phyloP scores from a whole-genome alignment of 2,888 invertebrate species.

The Mythimna ferrago region DNA sequence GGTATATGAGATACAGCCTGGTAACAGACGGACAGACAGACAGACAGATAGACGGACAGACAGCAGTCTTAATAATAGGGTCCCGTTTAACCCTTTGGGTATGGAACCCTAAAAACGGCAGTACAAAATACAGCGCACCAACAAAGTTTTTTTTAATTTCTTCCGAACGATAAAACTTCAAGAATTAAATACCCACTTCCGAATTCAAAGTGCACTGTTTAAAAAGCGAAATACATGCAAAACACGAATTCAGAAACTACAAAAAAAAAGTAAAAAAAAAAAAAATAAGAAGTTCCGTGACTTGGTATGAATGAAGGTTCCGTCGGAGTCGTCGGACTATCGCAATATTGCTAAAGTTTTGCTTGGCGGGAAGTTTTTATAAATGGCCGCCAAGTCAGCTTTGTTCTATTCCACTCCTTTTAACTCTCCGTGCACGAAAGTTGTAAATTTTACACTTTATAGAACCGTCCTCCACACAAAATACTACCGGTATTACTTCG shows the following conservation, averaged over 20 bases:
- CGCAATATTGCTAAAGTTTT: slow-evolving; percentile 87
- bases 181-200: slow-evolving; percentile 58
- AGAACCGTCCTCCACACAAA: slow-evolving; percentile 54
- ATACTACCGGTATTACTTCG: slow-evolving; percentile 50
- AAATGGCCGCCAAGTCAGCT: slow-evolving; percentile 75
- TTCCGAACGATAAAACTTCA: slow-evolving; percentile 49
- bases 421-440: slow-evolving; percentile 74
- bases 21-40: no score
- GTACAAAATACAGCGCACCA: slow-evolving; percentile 20
- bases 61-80: no score
- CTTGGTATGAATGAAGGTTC: slow-evolving; percentile 75
- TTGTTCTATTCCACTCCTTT: slow-evolving; percentile 76
- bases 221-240: slow-evolving; percentile 62
- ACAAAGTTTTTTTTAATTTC: slow-evolving; percentile 48
- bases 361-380: slow-evolving; percentile 80
- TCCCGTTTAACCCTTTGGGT: no score
- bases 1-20: no score
- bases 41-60: no score
- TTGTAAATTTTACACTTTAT: slow-evolving; percentile 77
- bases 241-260: slow-evolving; percentile 53
- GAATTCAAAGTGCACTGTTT: slow-evolving; percentile 58
- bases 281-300: slow-evolving; percentile 68
- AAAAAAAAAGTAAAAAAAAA: slow-evolving; percentile 56
- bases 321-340: slow-evolving; percentile 74
- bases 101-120: background rate